Evolutionary conservation across 2,888 invertebrate species (phyloP).

Genomic region (Synanthedon formicaeformis): DNA sequence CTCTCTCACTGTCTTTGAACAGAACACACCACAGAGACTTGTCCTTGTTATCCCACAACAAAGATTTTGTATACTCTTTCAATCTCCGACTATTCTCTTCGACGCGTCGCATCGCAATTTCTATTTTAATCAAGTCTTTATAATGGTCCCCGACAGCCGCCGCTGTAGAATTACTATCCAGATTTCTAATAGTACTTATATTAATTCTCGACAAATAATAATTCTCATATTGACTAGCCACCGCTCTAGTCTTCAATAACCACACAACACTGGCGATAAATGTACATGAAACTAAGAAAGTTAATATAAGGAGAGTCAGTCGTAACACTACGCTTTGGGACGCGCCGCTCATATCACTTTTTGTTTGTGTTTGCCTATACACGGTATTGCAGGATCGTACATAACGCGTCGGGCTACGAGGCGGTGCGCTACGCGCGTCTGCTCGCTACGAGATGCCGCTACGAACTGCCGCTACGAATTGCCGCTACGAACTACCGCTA

Average conservation of each 20-base stretch:
- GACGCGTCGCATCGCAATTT: conserved; percentile 65
- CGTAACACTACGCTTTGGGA: conserved; percentile 53
- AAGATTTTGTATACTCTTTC: conserved; percentile 63
- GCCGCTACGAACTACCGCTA: conserved; percentile 19
- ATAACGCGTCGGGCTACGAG: conserved; percentile 45
- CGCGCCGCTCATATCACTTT: conserved; percentile 69
- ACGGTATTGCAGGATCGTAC: conserved; percentile 44
- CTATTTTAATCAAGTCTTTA: conserved; percentile 66
- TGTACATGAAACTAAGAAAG: conserved; percentile 56
- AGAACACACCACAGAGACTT: conserved; percentile 66
- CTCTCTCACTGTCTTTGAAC: conserved; percentile 56
- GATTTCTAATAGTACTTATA: conserved; percentile 48
- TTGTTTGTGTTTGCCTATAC: conserved; percentile 57
- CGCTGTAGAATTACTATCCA: conserved; percentile 35
- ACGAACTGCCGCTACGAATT: conserved; percentile 48
- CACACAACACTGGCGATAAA: conserved; percentile 63
- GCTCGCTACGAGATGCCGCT: conserved; percentile 41
- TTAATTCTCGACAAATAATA: conserved; percentile 70
- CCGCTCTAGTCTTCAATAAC: conserved; percentile 50
- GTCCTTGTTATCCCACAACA: conserved; percentile 65
- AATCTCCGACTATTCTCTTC: conserved; percentile 63
- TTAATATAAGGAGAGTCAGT: conserved; percentile 58
- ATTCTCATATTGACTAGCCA: conserved; percentile 59
- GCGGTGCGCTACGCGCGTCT: conserved; percentile 49
- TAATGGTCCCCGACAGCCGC: conserved; percentile 54